Evolutionary conservation across 23 tunicate genomes (phyloP).

Genomic region (Pegea sp.): DNA sequence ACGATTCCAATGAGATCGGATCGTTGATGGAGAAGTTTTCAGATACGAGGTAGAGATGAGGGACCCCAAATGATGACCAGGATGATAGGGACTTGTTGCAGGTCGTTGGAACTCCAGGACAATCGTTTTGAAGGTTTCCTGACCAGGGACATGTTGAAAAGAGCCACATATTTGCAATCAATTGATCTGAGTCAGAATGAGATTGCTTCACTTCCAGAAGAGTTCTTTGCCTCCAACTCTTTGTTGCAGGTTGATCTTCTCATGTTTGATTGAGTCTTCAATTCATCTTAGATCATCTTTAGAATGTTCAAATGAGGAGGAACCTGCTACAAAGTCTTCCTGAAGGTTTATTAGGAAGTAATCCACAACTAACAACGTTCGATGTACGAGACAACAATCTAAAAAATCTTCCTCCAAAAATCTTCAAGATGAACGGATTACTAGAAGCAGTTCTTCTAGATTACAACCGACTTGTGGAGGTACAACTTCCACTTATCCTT

Average conservation of each 20-base stretch:
- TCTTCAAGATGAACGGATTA: conserved; percentile 9
- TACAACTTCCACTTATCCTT: background rate
- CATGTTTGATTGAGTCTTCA: background rate
- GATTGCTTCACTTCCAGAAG: conserved; percentile 11
- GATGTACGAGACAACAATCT: conserved; percentile 11
- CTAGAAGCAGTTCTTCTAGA: conserved; percentile 10
- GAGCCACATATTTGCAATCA: conserved; percentile 15
- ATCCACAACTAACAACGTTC: conserved; percentile 14
- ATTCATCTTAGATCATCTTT: background rate
- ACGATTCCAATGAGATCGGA: conserved; percentile 24
- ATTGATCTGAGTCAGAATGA: conserved; percentile 48
- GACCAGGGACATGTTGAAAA: conserved; percentile 11
- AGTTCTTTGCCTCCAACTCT: conserved; percentile 16
- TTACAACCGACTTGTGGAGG: conserved; percentile 13
- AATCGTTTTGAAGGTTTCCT: conserved; percentile 30
- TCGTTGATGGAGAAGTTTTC: conserved; percentile 14
- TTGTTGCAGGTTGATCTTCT: conserved; percentile 26
- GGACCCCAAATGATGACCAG: no score
- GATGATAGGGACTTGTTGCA: conserved; percentile 2
- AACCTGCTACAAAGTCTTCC: conserved; percentile 28
- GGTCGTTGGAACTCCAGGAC: conserved; percentile 32
- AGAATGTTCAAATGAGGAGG: conserved; percentile 14
- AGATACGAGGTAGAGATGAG: conserved; percentile 50
- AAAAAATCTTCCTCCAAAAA: conserved; percentile 1
- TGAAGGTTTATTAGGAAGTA: conserved; percentile 13